Evolutionary conservation across 1,140 invertebrate species (phyloP), one percentile per base, ranked within the genome.

Genomic region (Eriocheir sinensis): DNA sequence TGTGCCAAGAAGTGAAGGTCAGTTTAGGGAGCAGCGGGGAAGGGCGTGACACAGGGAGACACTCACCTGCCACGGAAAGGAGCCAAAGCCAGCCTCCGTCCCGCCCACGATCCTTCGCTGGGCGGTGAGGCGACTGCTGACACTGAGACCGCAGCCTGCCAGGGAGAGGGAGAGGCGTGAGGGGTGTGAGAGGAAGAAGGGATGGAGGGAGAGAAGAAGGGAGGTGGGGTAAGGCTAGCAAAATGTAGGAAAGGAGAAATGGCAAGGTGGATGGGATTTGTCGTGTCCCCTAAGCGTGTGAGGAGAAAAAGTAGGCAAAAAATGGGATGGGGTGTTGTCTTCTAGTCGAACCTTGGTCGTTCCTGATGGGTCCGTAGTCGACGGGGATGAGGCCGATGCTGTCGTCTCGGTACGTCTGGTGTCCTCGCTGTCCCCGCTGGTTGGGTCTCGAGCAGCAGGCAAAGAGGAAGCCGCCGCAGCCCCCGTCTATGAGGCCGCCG

Each of bases 81-180:
- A 98, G 81, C 98, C 99, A 96, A 99, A 99, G 53, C 98, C 98
- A 0, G 98, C 98, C 96, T 99, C 98, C 96, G 99, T 98, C 0
- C 99, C 99, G 8, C 99, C 99, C 80, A 99, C 99, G 95, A 99
- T 99, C 96, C 99, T 97, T 40, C 98, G 97, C 96, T 99, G 98
- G 2, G 98, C 98, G 94, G 98, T 98, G 96, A 98, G 98, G 81
- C 96, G 96, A 96, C 98, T 98, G 94, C 97, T 97, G 40, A 98
- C 97, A 36, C 98, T 98, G 96, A 99, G 98, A 40, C 98, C 98
- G 97, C 98, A 99, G 96, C 98, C 98, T 99, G 97, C 17, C 97
- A 95, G 95, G 88, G 21, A 17, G 0, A 86, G 40, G 32, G 30
- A 44, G 6, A 27, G 6, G 34, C 3, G 32, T 21, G 30, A 41